These are phyloP conservation scores for Graptemys geographica DNA, from an alignment of 2,797 vertebrate genomes.

Conservation along the genomic window DNA sequence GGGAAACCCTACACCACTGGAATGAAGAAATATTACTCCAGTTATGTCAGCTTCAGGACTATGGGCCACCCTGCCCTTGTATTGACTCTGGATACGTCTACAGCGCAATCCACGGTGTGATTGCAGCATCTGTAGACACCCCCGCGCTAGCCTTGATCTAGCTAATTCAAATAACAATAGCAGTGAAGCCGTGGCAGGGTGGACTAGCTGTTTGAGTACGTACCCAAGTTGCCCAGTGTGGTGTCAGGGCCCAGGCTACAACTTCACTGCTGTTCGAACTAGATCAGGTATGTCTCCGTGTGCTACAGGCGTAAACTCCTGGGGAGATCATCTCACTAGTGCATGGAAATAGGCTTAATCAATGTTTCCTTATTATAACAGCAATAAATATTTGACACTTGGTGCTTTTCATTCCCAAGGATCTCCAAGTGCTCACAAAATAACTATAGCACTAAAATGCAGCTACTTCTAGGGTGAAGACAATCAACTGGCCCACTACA, in stretches of 20 bases:
- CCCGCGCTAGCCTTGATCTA: too few species aligned
- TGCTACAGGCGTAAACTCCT: too few species aligned
- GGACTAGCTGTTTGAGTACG: too few species aligned
- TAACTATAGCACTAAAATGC: not conserved
- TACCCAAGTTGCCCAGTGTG: too few species aligned
- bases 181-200: too few species aligned
- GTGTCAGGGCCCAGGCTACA: too few species aligned
- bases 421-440: not conserved
- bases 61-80: not conserved
- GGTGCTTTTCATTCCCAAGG: not conserved
- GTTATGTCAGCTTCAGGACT: rapidly evolving
- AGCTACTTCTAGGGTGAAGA: not conserved
- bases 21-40: not conserved
- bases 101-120: too few species aligned
- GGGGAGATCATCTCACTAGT: not conserved
- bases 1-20: not conserved
- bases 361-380: not conserved
- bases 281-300: too few species aligned
- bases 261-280: too few species aligned
- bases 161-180: too few species aligned
- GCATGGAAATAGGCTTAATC: not conserved
- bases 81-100: not conserved
- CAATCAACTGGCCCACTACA: not conserved
- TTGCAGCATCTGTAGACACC: too few species aligned
- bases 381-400: not conserved